Percentiles rank a stretch among this genome's conserved stretches.
Conservation (phyloP, 2,797 vertebrate species). For the Odontamblyopus lacepedii region DNA sequence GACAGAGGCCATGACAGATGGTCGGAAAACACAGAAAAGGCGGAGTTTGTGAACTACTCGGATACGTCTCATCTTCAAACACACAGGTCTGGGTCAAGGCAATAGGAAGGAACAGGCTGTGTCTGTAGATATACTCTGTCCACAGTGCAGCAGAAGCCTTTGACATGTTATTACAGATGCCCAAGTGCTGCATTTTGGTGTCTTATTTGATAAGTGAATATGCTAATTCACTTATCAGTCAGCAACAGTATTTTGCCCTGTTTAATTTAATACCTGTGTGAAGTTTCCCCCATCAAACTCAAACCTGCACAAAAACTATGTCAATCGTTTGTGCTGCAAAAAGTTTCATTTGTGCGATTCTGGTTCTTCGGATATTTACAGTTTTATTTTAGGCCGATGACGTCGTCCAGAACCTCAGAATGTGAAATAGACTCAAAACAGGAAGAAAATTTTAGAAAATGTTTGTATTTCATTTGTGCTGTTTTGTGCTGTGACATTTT, state of each 20-base stretch:
- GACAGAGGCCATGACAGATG: conserved; percentile 16
- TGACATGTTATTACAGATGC: neutral
- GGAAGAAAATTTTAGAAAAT: no score
- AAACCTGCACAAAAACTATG: no score
- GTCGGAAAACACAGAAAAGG: conserved; percentile 29
- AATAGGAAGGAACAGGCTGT: conserved; percentile 29
- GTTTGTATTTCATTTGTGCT: no score
- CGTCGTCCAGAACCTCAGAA: no score
- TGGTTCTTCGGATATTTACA: no score
- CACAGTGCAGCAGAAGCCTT: conserved; percentile 11
- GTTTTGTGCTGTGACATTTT: no score
- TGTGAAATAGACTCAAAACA: no score
- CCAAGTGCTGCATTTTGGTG: neutral
- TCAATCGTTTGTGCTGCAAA: no score
- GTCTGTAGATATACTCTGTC: conserved; percentile 5
- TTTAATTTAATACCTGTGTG: no score
- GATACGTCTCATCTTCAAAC: conserved; percentile 2
- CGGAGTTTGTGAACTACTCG: neutral
- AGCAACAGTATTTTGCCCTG: neutral
- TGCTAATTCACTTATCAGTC: neutral
- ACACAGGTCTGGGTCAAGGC: conserved; percentile 14
- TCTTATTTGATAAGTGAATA: neutral
- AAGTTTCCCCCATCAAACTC: no score
- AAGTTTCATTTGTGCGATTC: no score
- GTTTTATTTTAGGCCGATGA: no score